Percentiles rank a stretch among this genome's conserved stretches.
phyloP scores from a whole-genome alignment of 2,888 invertebrate genomes.

The Heliconius hortense region DNA sequence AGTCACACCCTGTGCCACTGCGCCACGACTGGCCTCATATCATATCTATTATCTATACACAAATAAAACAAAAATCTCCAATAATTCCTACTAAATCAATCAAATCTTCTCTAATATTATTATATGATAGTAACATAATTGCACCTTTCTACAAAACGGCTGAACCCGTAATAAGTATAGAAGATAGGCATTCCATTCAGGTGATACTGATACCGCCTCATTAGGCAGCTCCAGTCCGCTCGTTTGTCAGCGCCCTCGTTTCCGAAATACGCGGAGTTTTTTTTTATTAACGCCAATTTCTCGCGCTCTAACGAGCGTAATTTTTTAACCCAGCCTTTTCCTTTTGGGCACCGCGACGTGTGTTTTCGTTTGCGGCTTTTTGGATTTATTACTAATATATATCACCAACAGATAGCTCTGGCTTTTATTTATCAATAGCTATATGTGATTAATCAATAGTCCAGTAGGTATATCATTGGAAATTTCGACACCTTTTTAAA shows the following conservation, averaged over 20 bases:
- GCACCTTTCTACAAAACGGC: neutral
- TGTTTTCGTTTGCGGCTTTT: constrained; percentile 39
- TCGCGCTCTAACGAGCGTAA: constrained; percentile 68
- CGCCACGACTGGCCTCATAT: too few species aligned
- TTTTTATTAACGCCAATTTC: constrained; percentile 76
- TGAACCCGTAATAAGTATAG: constrained; percentile 13
- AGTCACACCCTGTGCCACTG: too few species aligned
- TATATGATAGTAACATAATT: neutral
- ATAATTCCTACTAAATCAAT: too few species aligned
- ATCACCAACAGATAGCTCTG: constrained; percentile 30
- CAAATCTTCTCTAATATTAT: neutral
- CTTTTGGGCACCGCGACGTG: constrained; percentile 45
- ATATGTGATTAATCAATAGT: constrained; percentile 1
- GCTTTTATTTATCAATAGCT: constrained; percentile 27
- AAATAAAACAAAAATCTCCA: too few species aligned
- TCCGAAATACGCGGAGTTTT: constrained; percentile 60
- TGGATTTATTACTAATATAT: constrained; percentile 38
- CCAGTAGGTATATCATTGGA: neutral
- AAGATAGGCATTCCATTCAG: constrained; percentile 61
- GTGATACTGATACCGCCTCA: constrained; percentile 64
- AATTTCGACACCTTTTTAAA: neutral
- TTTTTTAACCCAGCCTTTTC: constrained; percentile 58
- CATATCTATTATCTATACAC: too few species aligned
- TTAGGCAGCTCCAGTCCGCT: constrained; percentile 64
- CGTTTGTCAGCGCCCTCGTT: constrained; percentile 72